Evolutionary conservation across 2,888 invertebrate species (phyloP), one percentile per base, ranked within the genome.

Genomic region (Cryptus armator): DNA sequence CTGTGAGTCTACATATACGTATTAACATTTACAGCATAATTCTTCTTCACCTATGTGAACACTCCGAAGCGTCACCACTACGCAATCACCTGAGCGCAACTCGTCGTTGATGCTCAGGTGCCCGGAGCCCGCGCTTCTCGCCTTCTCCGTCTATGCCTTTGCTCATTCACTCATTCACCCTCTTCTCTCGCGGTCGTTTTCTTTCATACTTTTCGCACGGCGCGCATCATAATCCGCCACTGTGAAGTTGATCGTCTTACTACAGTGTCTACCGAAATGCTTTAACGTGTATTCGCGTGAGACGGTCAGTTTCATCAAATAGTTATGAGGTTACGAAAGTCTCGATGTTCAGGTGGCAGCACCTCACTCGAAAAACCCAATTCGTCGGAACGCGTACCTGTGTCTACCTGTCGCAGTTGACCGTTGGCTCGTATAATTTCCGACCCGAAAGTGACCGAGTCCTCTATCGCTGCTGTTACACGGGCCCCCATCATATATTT

Each of bases 291-390:
- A 43, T 53, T 9, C 53, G 53, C 43, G 59, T 14, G 2, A 10
- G 7, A 2, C 53, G 16, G 71, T 56, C 53, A 12, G 74, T 46
- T 84, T 79, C 68, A 75, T 68, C 68, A 4, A 19, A 14, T 7
- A 32, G 59, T 24, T 0, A 7, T 14, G n/a, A 10, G 5, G 29
- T 24, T 24, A 46, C 14, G 44, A 19, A 19, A 68, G 29, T 48
- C 29, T 59, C 48, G 64, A 19, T 14, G 24, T 16, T 74, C 84
- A 88, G 91, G 89, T 89, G 90, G 89, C 90, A 90, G 90, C 91
- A 91, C 90, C 83, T 89, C 85, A 77, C 86, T 84, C 81, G 86
- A 59, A 83, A 80, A 83, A 80, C 81, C 53, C 68, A 71, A 83
- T 82, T 67, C 68, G 48, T 66, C 67, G 74, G 56, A 81, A 75